phyloP scores from a whole-genome alignment of 2,113 vertebrate genomes.

The Microtus oregoni region DNA sequence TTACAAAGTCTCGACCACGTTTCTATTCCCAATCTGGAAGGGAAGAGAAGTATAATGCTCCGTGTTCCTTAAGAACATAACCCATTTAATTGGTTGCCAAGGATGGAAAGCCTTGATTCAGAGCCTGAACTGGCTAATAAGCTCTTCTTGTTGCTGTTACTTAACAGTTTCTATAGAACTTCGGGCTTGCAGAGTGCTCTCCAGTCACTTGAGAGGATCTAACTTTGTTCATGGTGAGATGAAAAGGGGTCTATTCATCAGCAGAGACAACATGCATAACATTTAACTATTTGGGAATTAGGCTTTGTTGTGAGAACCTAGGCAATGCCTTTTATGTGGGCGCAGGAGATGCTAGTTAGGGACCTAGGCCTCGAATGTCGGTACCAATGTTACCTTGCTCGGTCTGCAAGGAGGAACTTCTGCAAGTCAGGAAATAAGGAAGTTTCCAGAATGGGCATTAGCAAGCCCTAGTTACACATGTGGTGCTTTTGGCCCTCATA shows the following conservation, averaged over 20 bases:
- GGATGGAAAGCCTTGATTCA: slow-evolving; percentile 79
- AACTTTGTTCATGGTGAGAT: slow-evolving; percentile 74
- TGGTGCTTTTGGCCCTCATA: slow-evolving; percentile 9
- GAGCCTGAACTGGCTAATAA: slow-evolving; percentile 61
- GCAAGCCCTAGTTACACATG: slow-evolving; percentile 56
- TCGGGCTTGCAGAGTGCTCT: slow-evolving; percentile 72
- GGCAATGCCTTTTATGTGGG: slow-evolving; percentile 60
- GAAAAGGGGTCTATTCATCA: slow-evolving; percentile 73
- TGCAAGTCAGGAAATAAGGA: slow-evolving; percentile 65
- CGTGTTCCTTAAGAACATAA: slow-evolving; percentile 55
- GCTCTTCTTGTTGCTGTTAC: slow-evolving; percentile 79
- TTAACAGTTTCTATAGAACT: slow-evolving; percentile 80
- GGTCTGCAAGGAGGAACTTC: slow-evolving; percentile 43
- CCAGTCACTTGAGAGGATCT: slow-evolving; percentile 75
- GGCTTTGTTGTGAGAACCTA: slow-evolving; percentile 62
- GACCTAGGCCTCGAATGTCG: slow-evolving; percentile 53
- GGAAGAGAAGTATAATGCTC: slow-evolving; percentile 27
- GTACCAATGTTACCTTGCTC: slow-evolving; percentile 41
- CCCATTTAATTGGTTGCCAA: slow-evolving; percentile 69
- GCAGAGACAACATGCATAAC: slow-evolving; percentile 70
- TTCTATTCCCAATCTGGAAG: slow-evolving; percentile 56
- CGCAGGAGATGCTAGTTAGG: slow-evolving; percentile 36
- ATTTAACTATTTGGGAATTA: slow-evolving; percentile 81
- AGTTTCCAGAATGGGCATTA: slow-evolving; percentile 75
- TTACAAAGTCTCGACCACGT: slow-evolving; percentile 25